A percentile compares a stretch with the other conserved stretches of the same genome.
Conservation (phyloP, 1,140 invertebrate genomes). For the Nephotettix cincticeps region DNA sequence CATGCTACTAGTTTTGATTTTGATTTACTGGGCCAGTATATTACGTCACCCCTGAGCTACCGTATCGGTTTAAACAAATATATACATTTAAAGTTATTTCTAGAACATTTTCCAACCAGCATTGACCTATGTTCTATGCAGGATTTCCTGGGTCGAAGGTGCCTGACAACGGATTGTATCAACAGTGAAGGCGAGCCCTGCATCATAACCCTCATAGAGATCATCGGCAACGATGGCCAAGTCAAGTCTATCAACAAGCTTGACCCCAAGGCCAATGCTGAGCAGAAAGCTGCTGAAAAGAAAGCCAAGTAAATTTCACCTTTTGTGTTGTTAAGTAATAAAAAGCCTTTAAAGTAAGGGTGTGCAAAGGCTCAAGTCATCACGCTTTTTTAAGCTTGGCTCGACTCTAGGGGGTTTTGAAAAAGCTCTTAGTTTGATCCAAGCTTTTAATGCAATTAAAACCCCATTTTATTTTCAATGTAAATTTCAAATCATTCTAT, state of each 20-base stretch:
- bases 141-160: conserved; percentile 28
- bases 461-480: too few relatives aligned
- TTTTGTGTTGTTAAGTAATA: too few relatives aligned
- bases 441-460: too few relatives aligned
- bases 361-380: too few relatives aligned
- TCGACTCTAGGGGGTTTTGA: too few relatives aligned
- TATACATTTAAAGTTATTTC: not conserved
- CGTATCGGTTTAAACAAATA: not conserved
- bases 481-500: too few relatives aligned
- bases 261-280: not conserved
- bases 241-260: conserved; percentile 28
- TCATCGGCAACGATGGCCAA: conserved; percentile 25
- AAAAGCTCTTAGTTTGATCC: too few relatives aligned
- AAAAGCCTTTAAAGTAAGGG: too few relatives aligned
- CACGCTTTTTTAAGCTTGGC: too few relatives aligned
- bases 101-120: not conserved
- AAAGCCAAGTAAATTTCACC: not conserved
- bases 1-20: not conserved
- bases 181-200: conserved; percentile 17
- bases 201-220: conserved; percentile 27
- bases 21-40: not conserved
- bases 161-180: conserved; percentile 32
- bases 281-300: not conserved
- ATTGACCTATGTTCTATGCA: conserved; percentile 6
- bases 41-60: not conserved